These are phyloP conservation scores for Paguma larvata DNA, from an alignment of 2,797 vertebrate species.

Conservation along the genomic window DNA sequence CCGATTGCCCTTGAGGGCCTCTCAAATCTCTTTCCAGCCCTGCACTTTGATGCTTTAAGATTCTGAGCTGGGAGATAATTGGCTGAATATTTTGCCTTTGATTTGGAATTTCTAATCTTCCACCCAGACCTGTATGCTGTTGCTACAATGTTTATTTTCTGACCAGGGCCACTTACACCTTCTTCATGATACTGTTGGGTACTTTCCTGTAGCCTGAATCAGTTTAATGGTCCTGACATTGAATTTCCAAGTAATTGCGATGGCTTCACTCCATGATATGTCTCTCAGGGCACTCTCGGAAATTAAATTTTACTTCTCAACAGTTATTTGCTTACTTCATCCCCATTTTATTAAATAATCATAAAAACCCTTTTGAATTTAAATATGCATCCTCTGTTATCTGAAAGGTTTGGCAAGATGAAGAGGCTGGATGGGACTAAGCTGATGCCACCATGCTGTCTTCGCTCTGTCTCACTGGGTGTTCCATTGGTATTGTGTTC, in stretches of 20 bases:
- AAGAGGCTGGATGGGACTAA: neutral
- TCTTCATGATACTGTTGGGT: conserved; percentile 62
- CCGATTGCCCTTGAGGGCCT: accelerated
- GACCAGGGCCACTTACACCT: conserved; percentile 70
- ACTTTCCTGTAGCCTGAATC: conserved; percentile 76
- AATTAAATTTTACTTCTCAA: conserved; percentile 83
- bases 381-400: conserved; percentile 69
- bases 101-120: neutral
- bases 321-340: conserved; percentile 80
- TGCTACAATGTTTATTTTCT: conserved; percentile 79
- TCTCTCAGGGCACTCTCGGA: conserved; percentile 81
- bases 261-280: conserved; percentile 73
- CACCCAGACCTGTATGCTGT: neutral
- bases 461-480: neutral
- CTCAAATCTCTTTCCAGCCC: neutral
- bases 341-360: conserved; percentile 83
- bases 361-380: conserved; percentile 72
- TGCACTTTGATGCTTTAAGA: neutral
- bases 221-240: conserved; percentile 76
- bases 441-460: neutral
- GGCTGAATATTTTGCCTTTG: conserved; percentile 40
- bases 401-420: conserved; percentile 8
- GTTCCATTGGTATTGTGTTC: neutral
- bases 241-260: conserved; percentile 82
- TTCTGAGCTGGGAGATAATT: conserved; percentile 26